Base-by-base conservation (phyloP, 1,140 invertebrate genomes). In the Xylocopa sonorina region DNA sequence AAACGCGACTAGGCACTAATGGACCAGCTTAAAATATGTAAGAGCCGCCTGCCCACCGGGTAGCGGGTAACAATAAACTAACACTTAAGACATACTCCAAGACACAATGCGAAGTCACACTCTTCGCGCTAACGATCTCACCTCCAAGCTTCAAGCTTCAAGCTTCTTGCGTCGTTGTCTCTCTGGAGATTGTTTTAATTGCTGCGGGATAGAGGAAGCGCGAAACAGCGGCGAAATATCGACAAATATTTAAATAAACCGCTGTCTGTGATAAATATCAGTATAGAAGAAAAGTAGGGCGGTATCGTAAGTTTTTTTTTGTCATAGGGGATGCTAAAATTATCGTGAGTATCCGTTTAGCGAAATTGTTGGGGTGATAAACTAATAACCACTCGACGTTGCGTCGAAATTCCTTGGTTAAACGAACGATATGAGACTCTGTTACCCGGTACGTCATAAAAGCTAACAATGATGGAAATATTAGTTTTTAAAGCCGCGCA, bases 1-100 rank as follows among this genome's bases (percentile, higher is more conserved):
- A 76, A 88, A 81, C 76, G 67, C 53, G 57, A 68, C 68, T 69
- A 63, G 73, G 62, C 73, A 60, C 85, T 90, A 91, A 92, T 90
- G 84, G 89, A 74, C 73, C 68, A 38, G 48, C 76, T 92, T 87
- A 91, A n/a, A 93, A 91, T 91, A 92, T 92, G 88, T 79, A 92
- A 82, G 84, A 69, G 57, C 34, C 79, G 82, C 76, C 82, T 92
- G 89, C 89, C 92, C 91, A 93, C 75, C 87, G 90, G 91, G 89
- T 89, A 90, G 88, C 88, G 85, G 88, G 88, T 93, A 93, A 93
- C 92, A 92, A 93, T 93, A 92, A 92, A 92, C 90, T 82, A 92
- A 93, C 91, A 93, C 92, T 92, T 87, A 85, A 75, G 84, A 63
- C 66, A 75, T 82, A 79, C 89, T 90, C 88, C 78, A 81, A 83